Conservation (phyloP, 2,888 invertebrate species). For the Papilio protenor region DNA sequence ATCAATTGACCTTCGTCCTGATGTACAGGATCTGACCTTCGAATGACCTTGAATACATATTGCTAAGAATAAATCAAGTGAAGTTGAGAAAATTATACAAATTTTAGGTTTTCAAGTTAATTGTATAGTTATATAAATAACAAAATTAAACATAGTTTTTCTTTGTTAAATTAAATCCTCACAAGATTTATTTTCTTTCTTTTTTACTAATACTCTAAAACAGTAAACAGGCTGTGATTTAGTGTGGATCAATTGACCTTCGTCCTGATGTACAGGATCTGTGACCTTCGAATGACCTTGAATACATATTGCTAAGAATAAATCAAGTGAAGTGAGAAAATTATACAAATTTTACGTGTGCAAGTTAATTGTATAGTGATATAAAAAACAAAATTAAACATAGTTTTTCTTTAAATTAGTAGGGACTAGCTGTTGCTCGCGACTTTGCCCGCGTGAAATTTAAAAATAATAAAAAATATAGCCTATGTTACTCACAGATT, state of each 20-base stretch:
- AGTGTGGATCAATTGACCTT: slow-evolving; percentile 10
- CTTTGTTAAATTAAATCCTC: background rate
- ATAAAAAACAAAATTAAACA: too few species aligned
- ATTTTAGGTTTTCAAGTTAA: background rate
- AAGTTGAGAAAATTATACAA: background rate
- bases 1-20: slow-evolving; percentile 6
- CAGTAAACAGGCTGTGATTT: background rate
- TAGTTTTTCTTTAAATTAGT: too few species aligned
- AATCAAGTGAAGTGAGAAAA: background rate
- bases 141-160: background rate
- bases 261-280: background rate
- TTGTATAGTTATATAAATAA: too few species aligned
- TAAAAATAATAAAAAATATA: too few species aligned
- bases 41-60: background rate
- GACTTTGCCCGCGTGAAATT: too few species aligned
- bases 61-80: background rate
- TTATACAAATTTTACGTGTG: background rate
- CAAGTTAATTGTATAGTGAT: background rate
- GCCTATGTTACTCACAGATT: too few species aligned
- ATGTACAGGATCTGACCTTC: background rate
- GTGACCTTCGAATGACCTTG: slow-evolving; percentile 4
- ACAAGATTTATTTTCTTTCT: slow-evolving; percentile 7
- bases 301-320: background rate
- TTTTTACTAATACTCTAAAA: background rate
- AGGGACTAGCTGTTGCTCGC: too few species aligned